These are phyloP conservation scores for Heteronetta atricapilla DNA, from an alignment of 2,113 vertebrate species.

Conservation along the genomic window DNA sequence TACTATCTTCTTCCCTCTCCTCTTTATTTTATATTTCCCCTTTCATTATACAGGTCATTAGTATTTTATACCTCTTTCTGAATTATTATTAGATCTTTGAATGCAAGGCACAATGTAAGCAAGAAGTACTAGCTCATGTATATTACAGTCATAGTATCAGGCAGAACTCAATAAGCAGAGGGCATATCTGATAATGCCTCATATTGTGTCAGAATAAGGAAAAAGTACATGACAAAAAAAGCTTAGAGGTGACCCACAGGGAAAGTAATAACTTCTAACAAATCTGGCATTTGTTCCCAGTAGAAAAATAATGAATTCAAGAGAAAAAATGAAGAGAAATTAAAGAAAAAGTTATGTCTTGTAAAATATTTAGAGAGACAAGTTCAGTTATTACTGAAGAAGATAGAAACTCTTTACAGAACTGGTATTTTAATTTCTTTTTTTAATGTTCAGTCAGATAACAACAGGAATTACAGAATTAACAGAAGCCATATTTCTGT, in stretches of 20 bases:
- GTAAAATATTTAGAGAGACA: conserved; percentile 49
- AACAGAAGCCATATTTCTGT: not conserved
- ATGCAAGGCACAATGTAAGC: conserved; percentile 45
- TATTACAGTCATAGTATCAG: conserved; percentile 41
- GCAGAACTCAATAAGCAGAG: conserved; percentile 59
- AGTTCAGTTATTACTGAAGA: not conserved
- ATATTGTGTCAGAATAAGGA: conserved; percentile 49
- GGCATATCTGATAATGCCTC: conserved; percentile 38
- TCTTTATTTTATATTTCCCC: conserved; percentile 32
- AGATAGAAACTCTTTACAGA: not conserved
- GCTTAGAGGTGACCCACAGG: conserved; percentile 44
- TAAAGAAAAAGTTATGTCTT: conserved; percentile 23
- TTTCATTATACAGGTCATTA: conserved; percentile 35
- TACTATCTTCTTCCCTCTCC: not conserved
- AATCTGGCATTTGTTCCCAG: conserved; percentile 4
- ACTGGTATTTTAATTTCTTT: not conserved
- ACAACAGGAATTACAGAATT: not conserved
- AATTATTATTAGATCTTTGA: conserved; percentile 31
- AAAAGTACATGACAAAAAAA: conserved; percentile 11
- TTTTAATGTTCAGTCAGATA: not conserved
- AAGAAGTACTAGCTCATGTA: conserved; percentile 39
- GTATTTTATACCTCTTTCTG: conserved; percentile 28
- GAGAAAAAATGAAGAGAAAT: conserved; percentile 38
- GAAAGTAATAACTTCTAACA: conserved; percentile 33
- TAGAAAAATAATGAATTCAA: conserved; percentile 42